Evolutionary conservation across 1,140 invertebrate genomes (phyloP), one percentile per base, ranked within the genome.

Genomic region (Dreissena rostriformis): DNA sequence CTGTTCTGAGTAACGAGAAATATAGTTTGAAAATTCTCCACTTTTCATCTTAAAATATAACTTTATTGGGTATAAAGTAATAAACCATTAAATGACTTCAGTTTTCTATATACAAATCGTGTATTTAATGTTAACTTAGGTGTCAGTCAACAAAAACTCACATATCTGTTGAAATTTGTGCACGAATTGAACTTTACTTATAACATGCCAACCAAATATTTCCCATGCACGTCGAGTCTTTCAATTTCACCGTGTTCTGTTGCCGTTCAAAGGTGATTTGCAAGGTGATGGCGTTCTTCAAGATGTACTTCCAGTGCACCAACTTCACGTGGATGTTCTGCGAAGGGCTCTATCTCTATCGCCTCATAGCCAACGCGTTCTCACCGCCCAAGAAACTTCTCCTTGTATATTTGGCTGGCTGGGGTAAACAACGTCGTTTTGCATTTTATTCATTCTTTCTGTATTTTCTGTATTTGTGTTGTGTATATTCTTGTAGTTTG

Each of bases 311-410:
- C 29, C 87, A 89, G 14, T 88, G 90, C 68, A 89, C 91, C 17
- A 93, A 89, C 52, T 93, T 93, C 74, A 85, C 92, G 17, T 92
- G 92, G 87, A 95, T 95, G 94, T 95, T 95, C 76, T 95, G 95
- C 84, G 95, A 95, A 88, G 94, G 94, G 0, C 94, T 93, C 83
- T 95, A 95, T 84, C 92, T 95, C 0, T 95, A 95, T 86, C 91
- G 94, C 71, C 90, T 95, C 17, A 94, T 95, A 82, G 93, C 94
- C 0, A 92, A 94, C 22, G 95, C 95, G 0, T 95, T 95, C 88
- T 93, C 93, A 0, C 94, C 95, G 55, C 94, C 95, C 71, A 94
- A 94, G 75, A 93, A 91, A 15, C 92, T 95, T 2, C 70, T 93
- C 0, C 86, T 53, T 53, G 94, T 95, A 73, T 95, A 95, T 82